phyloP scores from a whole-genome alignment of 2,888 invertebrate genomes.

The Pecten maximus region DNA sequence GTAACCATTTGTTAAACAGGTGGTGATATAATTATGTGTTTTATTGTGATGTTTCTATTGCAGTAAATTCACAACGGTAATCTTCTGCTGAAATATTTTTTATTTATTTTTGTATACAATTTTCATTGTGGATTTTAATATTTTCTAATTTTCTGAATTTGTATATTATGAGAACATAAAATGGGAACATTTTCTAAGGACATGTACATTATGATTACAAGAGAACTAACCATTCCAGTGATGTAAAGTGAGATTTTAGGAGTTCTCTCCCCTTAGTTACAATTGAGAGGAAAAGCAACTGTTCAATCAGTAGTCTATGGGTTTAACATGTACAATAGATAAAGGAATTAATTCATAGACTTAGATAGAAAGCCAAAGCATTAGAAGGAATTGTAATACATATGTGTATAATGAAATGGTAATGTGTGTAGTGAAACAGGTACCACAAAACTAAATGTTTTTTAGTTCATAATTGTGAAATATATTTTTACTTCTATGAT shows the following conservation, averaged over 20 bases:
- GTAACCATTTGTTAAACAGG: too few species aligned
- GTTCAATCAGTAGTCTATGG: too few species aligned
- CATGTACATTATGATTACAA: background rate
- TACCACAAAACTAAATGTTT: too few species aligned
- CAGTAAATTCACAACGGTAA: background rate
- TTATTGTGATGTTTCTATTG: background rate
- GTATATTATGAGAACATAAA: background rate
- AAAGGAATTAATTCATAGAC: too few species aligned
- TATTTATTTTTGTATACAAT: background rate
- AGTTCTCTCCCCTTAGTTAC: background rate
- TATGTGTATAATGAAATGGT: too few species aligned
- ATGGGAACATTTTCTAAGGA: background rate
- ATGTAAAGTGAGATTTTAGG: background rate
- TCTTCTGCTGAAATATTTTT: background rate
- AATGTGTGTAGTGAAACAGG: too few species aligned
- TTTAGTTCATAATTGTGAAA: too few species aligned
- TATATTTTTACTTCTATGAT: too few species aligned
- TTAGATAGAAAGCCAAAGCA: too few species aligned
- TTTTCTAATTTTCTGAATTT: background rate
- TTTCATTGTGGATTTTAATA: background rate
- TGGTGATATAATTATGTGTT: background rate
- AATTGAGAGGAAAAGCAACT: background rate
- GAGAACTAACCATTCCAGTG: background rate
- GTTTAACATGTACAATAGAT: too few species aligned
- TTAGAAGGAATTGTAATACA: too few species aligned